Conservation (phyloP, 2,888 invertebrate genomes). For the Eurytoma adleriae region DNA sequence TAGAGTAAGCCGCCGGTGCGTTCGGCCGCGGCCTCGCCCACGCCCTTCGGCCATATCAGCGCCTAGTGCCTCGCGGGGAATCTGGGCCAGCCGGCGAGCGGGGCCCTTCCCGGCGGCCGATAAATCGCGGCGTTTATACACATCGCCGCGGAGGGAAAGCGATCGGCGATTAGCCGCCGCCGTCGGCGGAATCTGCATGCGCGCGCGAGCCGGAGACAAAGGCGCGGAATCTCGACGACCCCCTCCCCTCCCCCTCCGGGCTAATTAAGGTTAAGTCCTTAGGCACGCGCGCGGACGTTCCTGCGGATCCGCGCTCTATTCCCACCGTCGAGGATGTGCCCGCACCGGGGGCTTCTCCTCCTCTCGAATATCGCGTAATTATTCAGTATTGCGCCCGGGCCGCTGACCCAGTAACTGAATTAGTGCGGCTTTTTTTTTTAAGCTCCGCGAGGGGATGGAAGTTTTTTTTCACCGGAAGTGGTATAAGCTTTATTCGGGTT, state of each 20-base stretch:
- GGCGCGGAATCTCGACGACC: constrained; percentile 60
- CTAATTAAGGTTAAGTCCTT: constrained; percentile 66
- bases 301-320: constrained; percentile 31
- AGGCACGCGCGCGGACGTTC: constrained; percentile 32
- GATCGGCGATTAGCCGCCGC: constrained; percentile 61
- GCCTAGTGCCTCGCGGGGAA: constrained; percentile 60
- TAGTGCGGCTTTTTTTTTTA: too few species aligned
- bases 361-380: too few species aligned
- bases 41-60: constrained; percentile 58
- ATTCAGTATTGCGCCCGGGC: too few species aligned
- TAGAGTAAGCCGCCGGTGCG: constrained; percentile 22
- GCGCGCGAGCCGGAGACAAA: constrained; percentile 62
- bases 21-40: constrained; percentile 59
- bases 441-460: too few species aligned
- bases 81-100: constrained; percentile 63
- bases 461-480: too few species aligned
- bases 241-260: constrained; percentile 47
- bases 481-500: too few species aligned
- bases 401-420: too few species aligned
- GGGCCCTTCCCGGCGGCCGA: constrained; percentile 58
- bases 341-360: too few species aligned
- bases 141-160: constrained; percentile 63
- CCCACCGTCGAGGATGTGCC: constrained; percentile 43
- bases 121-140: constrained; percentile 69
- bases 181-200: constrained; percentile 50